phyloP scores from a whole-genome alignment of 2,797 vertebrate genomes.

The Aotus griseimembra region DNA sequence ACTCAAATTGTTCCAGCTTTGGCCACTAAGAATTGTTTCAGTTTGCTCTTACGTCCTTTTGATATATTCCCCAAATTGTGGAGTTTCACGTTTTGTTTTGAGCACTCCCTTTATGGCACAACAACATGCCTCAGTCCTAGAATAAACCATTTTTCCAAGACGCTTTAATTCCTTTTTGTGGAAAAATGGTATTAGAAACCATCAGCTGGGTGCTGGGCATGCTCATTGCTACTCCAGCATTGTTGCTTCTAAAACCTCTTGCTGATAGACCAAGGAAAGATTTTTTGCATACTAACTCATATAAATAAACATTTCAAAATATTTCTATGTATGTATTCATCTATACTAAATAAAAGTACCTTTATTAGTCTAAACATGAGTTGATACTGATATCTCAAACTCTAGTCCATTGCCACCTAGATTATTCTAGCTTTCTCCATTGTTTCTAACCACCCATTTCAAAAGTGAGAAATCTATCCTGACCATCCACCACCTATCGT shows the following conservation, averaged over 20 bases:
- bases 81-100: neutral
- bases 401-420: neutral
- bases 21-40: neutral
- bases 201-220: neutral
- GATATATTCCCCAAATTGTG: neutral
- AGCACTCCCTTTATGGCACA: neutral
- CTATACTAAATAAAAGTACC: neutral
- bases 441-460: neutral
- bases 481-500: neutral
- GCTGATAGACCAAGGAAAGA: neutral
- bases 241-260: neutral
- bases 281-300: neutral
- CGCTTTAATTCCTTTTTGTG: neutral
- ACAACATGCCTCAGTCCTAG: neutral
- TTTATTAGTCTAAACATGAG: neutral
- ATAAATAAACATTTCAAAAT: neutral
- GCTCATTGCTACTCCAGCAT: accelerated
- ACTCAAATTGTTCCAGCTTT: neutral
- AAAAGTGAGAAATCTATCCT: neutral
- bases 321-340: neutral
- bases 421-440: neutral
- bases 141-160: neutral
- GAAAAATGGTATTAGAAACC: neutral
- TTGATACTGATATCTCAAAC: neutral
- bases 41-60: neutral